A percentile compares a stretch with the other conserved stretches of the same genome.
These are phyloP conservation scores for Hoplias malabaricus DNA, from an alignment of 2,113 vertebrate genomes.

Conservation along the genomic window DNA sequence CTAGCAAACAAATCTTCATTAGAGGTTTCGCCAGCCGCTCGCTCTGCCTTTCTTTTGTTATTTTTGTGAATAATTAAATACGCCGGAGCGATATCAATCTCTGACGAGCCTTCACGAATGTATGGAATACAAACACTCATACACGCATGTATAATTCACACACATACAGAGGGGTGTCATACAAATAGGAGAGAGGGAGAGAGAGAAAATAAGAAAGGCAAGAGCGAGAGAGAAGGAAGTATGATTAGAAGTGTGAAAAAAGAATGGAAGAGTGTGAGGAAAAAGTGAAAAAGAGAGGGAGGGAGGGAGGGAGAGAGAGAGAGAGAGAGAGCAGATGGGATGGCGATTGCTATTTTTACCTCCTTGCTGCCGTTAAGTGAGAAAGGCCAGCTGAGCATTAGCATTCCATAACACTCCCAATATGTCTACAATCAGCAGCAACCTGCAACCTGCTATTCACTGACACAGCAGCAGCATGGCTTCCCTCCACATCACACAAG, in stretches of 20 bases:
- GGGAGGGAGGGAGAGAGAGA: constrained; percentile 7
- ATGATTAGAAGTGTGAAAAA: no score
- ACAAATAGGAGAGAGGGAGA: neutral
- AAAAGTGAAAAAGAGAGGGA: neutral
- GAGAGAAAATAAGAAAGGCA: neutral
- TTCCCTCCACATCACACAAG: neutral
- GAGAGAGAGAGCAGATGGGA: constrained; percentile 35
- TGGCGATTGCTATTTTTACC: constrained; percentile 13
- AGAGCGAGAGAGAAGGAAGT: neutral
- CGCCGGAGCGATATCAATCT: constrained; percentile 18
- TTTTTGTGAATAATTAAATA: constrained; percentile 39
- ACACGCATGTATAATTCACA: neutral
- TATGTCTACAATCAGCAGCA: constrained; percentile 46
- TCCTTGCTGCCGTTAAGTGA: constrained; percentile 23
- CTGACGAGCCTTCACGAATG: neutral
- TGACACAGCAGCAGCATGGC: neutral
- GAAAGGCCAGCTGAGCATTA: constrained; percentile 45
- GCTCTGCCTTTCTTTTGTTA: constrained; percentile 48
- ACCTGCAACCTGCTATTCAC: constrained; percentile 48
- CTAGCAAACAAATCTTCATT: constrained; percentile 52
- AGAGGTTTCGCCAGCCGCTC: constrained; percentile 38
- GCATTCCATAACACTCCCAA: constrained; percentile 46
- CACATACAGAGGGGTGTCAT: neutral
- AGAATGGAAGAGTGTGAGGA: neutral
- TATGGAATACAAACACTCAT: neutral